Evolutionary conservation across 1,140 invertebrate species (phyloP).

Genomic region (Babylonia areolata): DNA sequence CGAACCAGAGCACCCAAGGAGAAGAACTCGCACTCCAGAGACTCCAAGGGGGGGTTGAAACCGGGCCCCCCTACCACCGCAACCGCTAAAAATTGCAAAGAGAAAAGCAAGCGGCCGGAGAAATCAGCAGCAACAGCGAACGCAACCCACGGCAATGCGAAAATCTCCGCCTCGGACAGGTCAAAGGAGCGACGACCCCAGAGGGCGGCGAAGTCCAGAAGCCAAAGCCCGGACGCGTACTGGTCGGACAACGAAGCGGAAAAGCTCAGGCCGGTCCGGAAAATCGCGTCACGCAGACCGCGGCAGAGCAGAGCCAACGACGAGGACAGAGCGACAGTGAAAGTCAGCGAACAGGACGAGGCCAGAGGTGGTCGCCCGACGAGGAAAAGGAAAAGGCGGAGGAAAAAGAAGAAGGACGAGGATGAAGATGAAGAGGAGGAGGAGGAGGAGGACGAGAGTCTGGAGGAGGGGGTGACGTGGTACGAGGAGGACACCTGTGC

Average conservation of each 20-base stretch:
- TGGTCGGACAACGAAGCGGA: neutral
- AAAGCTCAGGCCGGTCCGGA: neutral
- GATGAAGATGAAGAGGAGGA: conserved; percentile 32
- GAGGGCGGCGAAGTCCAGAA: neutral
- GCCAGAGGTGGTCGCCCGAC: too few relatives aligned
- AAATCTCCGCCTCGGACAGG: neutral
- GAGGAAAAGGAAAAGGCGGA: neutral
- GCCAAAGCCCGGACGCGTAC: neutral
- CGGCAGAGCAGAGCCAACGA: neutral
- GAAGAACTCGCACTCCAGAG: neutral
- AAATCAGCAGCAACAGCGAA: neutral
- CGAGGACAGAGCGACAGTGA: too few relatives aligned
- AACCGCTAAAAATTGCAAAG: neutral
- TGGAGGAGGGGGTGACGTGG: conserved; percentile 60
- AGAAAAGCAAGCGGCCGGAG: neutral
- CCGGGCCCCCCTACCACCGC: neutral
- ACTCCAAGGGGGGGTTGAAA: neutral
- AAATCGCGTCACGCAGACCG: neutral
- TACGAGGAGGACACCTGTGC: conserved; percentile 66
- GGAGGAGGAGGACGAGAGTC: conserved; percentile 41
- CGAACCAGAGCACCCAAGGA: neutral
- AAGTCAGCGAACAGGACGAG: too few relatives aligned
- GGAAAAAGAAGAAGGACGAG: neutral
- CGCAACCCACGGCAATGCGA: neutral
- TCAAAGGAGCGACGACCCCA: neutral